A percentile compares a stretch with the other conserved stretches of the same genome.
phyloP scores from a whole-genome alignment of 2,888 invertebrate genomes.

The Philhelius pedissequus region DNA sequence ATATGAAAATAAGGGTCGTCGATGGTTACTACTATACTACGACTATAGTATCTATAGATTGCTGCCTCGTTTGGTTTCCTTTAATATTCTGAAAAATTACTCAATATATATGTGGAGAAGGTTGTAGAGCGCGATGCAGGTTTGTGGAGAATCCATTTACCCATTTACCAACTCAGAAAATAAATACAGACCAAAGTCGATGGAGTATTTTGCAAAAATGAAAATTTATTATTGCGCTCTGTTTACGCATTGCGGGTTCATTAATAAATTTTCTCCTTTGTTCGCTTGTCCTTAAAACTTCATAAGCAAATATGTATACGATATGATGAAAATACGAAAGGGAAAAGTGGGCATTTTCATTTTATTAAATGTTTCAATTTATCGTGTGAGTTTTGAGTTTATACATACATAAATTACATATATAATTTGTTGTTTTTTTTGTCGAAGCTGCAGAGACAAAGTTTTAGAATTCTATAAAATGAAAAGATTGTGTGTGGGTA shows the following conservation, averaged over 20 bases:
- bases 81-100: conserved; percentile 43
- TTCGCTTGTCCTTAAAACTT: conserved; percentile 21
- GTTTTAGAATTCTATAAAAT: background rate
- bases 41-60: background rate
- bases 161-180: background rate
- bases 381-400: conserved; percentile 41
- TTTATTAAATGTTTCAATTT: conserved; percentile 60
- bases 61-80: conserved; percentile 35
- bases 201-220: conserved; percentile 59
- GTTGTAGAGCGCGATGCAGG: background rate
- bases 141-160: background rate
- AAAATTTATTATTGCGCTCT: conserved; percentile 61
- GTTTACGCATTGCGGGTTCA: conserved; percentile 65
- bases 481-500: background rate
- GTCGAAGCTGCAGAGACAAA: background rate
- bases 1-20: conserved; percentile 19
- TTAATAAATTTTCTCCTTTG: conserved; percentile 43
- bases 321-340: conserved; percentile 1
- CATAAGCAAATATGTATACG: conserved; percentile 28
- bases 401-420: background rate
- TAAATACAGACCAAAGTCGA: conserved; percentile 7
- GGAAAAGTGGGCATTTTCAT: conserved; percentile 33
- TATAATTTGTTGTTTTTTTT: background rate
- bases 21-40: background rate
- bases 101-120: conserved; percentile 5